Evolutionary conservation across 2,888 invertebrate species (phyloP).

Genomic region (Salticus scenicus): DNA sequence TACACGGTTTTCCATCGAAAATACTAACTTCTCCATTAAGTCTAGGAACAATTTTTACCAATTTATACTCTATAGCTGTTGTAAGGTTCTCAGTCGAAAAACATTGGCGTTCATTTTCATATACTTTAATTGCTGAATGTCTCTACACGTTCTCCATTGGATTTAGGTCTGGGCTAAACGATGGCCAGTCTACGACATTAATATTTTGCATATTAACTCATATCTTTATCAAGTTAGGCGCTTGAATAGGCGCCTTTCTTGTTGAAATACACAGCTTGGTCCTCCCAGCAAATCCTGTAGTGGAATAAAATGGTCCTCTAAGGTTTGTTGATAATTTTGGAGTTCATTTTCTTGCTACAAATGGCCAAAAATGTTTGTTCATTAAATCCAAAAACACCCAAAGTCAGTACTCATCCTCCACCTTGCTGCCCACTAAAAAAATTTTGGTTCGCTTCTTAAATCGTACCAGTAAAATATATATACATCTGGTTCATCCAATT

Average conservation of each 20-base stretch:
- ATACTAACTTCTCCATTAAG: too few relatives aligned
- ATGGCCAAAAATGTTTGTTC: not conserved
- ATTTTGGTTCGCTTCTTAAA: not conserved
- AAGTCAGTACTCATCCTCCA: not conserved
- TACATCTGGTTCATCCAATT: too few relatives aligned
- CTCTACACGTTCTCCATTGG: not conserved
- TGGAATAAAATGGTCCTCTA: not conserved
- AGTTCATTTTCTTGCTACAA: not conserved
- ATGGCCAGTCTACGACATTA: slow-evolving; percentile 1
- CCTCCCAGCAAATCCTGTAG: too few relatives aligned
- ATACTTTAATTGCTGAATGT: not conserved
- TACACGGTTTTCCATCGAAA: too few relatives aligned
- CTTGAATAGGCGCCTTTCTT: not conserved
- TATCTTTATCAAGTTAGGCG: not conserved
- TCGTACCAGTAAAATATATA: not conserved
- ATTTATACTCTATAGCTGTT: too few relatives aligned
- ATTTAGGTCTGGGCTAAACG: not conserved
- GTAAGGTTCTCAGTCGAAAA: not conserved
- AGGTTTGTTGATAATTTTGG: too few relatives aligned
- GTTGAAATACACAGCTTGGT: not conserved
- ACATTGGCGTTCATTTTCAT: not conserved
- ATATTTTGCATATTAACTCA: slow-evolving; percentile 1
- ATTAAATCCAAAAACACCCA: not conserved
- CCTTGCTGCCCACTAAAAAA: not conserved
- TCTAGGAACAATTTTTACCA: too few relatives aligned